Evolutionary conservation across 2,888 invertebrate species (phyloP), one percentile per base, ranked within the genome.

Genomic region (Drosophila nr. perissopoda): DNA sequence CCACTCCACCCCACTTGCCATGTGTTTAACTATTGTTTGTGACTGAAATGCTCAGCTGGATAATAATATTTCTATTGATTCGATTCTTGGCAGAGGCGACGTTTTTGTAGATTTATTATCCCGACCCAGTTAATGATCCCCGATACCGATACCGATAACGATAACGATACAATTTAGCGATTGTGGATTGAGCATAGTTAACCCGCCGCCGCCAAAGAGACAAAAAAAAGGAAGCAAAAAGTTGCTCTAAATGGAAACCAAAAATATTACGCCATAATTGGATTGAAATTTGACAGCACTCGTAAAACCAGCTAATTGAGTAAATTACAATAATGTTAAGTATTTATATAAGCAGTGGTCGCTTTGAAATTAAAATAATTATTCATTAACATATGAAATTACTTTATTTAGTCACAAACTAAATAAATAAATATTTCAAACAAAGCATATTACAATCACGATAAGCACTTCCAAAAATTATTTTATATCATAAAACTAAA

Each of bases 181-280:
- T 54, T 53, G 64, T 69, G 63, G 72, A 69, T 31, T 62, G 60
- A 74, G 77, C 59, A 66, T 67, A 73, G 76, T 73, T 67, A 78
- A 77, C 81, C 81, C 79, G 82, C 82, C 80, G 80, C 76, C 81
- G 80, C 69, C 73, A 66, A 54, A 33, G 36, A 45, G 45, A 31
- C 36, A 51, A 51, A 51, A 29, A 67, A 49, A 70, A 42, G 68
- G 70, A 84, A 61, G 51, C 63, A 31, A 52, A 62, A 62, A 48
- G 21, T 62, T 60, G 45, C 54, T 53, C 61, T 10, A 18, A 52
- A 36, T 21, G 59, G 45, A 67, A 72, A 16, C 87, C 80, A 87
- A 87, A 84, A 80, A 84, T 58, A 76, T 61, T 69, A 58, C 71
- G 83, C 87, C 87, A 84, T 84, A 84, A 72, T 69, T 78, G 82